These are phyloP conservation scores for Protophormia terraenovae DNA, from an alignment of 2,888 invertebrate species.

Conservation along the genomic window DNA sequence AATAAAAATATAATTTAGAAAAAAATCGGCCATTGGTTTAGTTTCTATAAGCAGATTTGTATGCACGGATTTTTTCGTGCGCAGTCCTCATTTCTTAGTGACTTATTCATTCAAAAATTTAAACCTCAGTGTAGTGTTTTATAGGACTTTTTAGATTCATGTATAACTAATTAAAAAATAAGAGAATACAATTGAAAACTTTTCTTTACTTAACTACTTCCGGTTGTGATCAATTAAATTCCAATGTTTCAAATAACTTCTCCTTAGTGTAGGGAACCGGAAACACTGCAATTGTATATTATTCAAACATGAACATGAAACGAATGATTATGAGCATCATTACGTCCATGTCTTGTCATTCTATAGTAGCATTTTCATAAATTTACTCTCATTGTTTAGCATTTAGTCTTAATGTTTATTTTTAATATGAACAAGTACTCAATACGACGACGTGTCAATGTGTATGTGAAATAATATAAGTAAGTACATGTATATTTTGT, in stretches of 20 bases:
- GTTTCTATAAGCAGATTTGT: no score
- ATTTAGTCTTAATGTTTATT: constrained; percentile 21
- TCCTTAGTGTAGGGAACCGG: neutral
- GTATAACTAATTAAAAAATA: neutral
- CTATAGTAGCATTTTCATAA: constrained; percentile 9
- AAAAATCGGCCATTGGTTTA: no score
- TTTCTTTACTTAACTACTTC: neutral
- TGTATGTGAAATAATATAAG: neutral
- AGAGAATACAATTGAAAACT: no score
- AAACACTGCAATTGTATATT: neutral
- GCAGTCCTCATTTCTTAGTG: no score
- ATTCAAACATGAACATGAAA: constrained; percentile 10
- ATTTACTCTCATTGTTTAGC: neutral
- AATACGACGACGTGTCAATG: neutral
- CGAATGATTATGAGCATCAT: constrained; percentile 31
- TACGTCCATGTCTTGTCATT: constrained; percentile 3
- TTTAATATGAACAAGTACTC: neutral
- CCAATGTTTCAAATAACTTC: neutral
- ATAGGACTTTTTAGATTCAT: no score
- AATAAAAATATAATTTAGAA: no score
- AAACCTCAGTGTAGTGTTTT: no score
- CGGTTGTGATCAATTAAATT: neutral
- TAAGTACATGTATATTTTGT: neutral
- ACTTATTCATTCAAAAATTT: no score
- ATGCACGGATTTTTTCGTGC: no score